Conservation (phyloP, 2,797 vertebrate genomes). For the Coluber constrictor region DNA sequence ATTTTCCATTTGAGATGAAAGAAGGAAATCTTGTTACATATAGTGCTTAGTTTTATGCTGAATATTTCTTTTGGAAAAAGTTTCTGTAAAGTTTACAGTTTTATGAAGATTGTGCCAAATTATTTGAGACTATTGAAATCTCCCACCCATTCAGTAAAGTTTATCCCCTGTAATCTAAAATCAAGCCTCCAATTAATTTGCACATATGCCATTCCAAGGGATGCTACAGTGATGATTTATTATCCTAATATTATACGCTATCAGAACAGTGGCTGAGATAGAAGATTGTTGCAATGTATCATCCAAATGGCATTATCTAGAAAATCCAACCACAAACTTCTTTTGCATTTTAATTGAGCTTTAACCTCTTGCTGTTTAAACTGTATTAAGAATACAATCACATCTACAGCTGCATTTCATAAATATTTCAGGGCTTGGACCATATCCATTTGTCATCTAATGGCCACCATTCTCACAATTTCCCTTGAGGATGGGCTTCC, state of each 20-base stretch:
- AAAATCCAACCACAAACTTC: slow-evolving; percentile 25
- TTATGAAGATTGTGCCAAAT: not conserved
- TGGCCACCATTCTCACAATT: not conserved
- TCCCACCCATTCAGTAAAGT: slow-evolving; percentile 3
- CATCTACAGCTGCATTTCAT: not conserved
- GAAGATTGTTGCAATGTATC: slow-evolving; percentile 41
- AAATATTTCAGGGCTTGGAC: not conserved
- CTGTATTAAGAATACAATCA: not conserved
- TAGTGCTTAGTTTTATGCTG: not conserved
- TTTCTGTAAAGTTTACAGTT: not conserved
- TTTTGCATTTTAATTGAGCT: slow-evolving; percentile 26
- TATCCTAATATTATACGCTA: slow-evolving; percentile 38
- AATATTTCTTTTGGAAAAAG: not conserved
- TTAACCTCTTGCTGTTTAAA: slow-evolving; percentile 15
- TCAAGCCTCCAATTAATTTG: not conserved
- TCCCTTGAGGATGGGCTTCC: not conserved
- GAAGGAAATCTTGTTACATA: not conserved
- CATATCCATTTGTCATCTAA: not conserved
- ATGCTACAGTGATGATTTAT: slow-evolving; percentile 16
- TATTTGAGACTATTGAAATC: not conserved
- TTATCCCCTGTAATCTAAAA: not conserved
- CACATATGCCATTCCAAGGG: slow-evolving; percentile 18
- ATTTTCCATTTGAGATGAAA: not conserved
- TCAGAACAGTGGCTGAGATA: slow-evolving; percentile 9
- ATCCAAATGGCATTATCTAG: slow-evolving; percentile 24